These are phyloP conservation scores for Gambelia wislizenii DNA, from an alignment of 2,797 vertebrate genomes.

Conservation along the genomic window DNA sequence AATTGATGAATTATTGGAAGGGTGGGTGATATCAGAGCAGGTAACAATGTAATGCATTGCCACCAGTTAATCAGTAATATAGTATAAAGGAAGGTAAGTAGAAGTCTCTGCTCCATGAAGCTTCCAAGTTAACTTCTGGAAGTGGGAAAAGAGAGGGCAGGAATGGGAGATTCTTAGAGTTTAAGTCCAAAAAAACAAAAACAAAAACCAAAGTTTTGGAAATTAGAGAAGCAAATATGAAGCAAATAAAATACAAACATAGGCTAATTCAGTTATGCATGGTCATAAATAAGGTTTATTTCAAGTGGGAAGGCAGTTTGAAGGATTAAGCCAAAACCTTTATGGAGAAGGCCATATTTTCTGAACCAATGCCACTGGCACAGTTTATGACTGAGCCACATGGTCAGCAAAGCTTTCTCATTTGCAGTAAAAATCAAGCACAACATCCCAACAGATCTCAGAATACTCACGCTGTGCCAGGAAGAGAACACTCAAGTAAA, in stretches of 20 bases:
- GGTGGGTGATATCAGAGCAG: too few relatives aligned
- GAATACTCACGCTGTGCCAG: neutral
- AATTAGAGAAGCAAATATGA: too few relatives aligned
- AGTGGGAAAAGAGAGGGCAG: neutral
- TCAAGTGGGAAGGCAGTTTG: neutral
- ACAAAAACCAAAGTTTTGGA: too few relatives aligned
- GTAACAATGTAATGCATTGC: neutral
- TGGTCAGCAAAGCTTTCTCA: neutral
- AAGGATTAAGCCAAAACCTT: neutral
- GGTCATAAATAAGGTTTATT: too few relatives aligned
- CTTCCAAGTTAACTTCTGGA: neutral
- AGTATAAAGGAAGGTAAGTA: neutral
- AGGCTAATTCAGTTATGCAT: neutral
- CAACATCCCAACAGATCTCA: neutral
- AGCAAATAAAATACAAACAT: neutral
- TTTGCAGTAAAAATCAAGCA: neutral
- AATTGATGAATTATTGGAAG: too few relatives aligned
- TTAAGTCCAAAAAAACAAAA: too few relatives aligned
- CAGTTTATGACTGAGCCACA: neutral
- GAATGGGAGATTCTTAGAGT: neutral
- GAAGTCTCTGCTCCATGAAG: neutral
- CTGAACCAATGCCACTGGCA: neutral
- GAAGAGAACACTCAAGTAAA: neutral
- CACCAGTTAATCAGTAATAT: neutral
- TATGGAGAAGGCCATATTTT: neutral